A percentile compares a stretch with the other conserved stretches of the same genome.
Evolutionary conservation across 2,888 invertebrate species (phyloP).

Genomic region (Trachelus tabidus): DNA sequence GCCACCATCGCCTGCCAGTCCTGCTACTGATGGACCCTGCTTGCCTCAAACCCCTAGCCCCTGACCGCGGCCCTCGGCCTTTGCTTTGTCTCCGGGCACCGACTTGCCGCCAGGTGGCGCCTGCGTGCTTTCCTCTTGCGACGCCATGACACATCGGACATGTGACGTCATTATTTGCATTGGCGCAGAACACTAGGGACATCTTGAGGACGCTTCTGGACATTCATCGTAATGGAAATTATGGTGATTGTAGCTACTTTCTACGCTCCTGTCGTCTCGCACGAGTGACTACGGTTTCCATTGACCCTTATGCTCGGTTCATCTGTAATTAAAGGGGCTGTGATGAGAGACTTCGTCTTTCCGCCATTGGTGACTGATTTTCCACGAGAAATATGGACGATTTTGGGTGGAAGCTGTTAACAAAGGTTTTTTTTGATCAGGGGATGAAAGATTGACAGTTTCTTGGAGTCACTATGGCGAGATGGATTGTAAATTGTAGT

Average conservation of each 20-base stretch:
- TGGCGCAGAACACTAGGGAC: not conserved
- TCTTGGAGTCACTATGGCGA: not conserved
- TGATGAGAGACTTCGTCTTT: not conserved
- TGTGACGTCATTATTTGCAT: not conserved
- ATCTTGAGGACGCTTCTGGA: not conserved
- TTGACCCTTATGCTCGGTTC: not conserved
- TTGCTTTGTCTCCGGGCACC: constrained; percentile 20
- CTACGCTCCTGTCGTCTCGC: not conserved
- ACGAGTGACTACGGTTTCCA: not conserved
- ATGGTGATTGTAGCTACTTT: not conserved
- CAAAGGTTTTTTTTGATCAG: not conserved
- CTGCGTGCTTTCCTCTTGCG: constrained; percentile 1
- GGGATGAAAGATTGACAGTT: not conserved
- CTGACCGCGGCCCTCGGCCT: constrained; percentile 10
- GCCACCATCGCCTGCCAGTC: constrained; percentile 32
- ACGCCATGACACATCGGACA: constrained; percentile 18
- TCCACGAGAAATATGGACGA: not conserved
- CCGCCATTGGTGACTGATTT: not conserved
- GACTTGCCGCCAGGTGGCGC: constrained; percentile 25
- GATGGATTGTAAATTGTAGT: not conserved
- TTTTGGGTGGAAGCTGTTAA: not conserved
- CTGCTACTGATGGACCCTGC: constrained; percentile 27
- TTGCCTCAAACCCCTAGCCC: constrained; percentile 4
- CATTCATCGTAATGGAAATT: not conserved
- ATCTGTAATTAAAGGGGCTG: not conserved